These are phyloP conservation scores for Sepiola atlantica DNA, from an alignment of 2,888 invertebrate species.

Conservation along the genomic window DNA sequence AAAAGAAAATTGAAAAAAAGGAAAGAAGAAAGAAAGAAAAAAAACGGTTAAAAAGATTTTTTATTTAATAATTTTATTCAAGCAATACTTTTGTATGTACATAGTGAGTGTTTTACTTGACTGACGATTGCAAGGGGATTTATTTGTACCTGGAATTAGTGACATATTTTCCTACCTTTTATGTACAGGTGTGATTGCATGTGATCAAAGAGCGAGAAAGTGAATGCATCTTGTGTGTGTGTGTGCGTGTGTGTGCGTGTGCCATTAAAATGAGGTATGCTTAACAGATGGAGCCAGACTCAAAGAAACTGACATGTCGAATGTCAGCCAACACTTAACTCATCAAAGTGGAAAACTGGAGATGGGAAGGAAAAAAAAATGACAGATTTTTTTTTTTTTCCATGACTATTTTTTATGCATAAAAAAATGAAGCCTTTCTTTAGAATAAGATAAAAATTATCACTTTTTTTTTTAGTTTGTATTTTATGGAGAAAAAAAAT, in stretches of 20 bases:
- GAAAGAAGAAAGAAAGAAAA: no score
- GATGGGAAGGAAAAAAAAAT: not conserved
- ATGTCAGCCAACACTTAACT: conserved; percentile 9
- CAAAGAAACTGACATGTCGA: not conserved
- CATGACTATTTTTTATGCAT: not conserved
- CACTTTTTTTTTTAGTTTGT: not conserved
- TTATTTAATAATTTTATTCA: no score
- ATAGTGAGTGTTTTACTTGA: no score
- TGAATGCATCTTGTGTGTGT: not conserved
- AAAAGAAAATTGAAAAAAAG: no score
- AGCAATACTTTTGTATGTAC: no score
- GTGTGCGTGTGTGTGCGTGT: not conserved
- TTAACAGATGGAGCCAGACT: not conserved
- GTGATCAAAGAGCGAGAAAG: no score
- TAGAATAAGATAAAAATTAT: not conserved
- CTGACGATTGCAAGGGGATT: no score
- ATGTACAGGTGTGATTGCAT: no score
- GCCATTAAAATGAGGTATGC: not conserved
- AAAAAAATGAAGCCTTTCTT: not conserved
- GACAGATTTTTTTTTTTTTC: not conserved
- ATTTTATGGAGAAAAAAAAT: not conserved
- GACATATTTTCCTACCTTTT: no score
- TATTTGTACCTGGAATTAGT: no score
- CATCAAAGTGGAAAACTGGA: not conserved
- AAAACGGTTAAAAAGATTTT: no score